Base-by-base conservation (phyloP, 2,888 invertebrate genomes). In the Ochropleura plecta region DNA sequence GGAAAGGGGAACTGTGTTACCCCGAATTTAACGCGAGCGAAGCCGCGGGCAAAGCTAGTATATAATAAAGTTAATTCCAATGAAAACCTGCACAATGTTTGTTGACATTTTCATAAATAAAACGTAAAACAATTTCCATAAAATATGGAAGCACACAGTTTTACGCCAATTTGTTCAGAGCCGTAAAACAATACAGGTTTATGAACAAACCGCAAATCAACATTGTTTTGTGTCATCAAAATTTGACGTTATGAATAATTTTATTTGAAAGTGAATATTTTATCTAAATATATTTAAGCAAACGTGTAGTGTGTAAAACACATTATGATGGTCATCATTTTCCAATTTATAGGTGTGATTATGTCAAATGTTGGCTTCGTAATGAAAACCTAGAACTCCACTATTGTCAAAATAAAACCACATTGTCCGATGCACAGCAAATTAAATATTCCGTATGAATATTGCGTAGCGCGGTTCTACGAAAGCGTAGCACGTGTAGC, bases 91-190 rank as follows among this genome's bases (percentile, higher is more conserved):
- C 48, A 8, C 3, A 60, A n/a, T 53, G n/a, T 12, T 20, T 20
- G 55, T 30, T 62, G n/a, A 49, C 5, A 55, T 12, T 67, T 53
- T 59, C 55, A 78, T 73, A 64, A 81, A 81, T 73, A 59, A 70
- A 70, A 64, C 14, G 20, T n/a, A 55, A n/a, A 76, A 73, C 9
- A 20, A 44, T 78, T 81, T n/a, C n/a, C 49, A 60, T 67, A 55
- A 63, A 60, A 76, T 70, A 67, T 48, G 53, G 30, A 8, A 44
- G 44, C 49, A 44, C 44, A 78, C 48, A 73, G 20, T 20, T 64
- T 78, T 40, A 57, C 73, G 14, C n/a, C 63, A 42, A 59, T 67
- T 79, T 73, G 30, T 55, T 51, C 67, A 57, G 30, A 40, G 18
- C 2, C 53, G 49, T 44, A 12, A 12, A 55, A 60, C 16, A 49